Evolutionary conservation across 2,888 invertebrate species (phyloP).

Genomic region (Cheilosia vernalis): DNA sequence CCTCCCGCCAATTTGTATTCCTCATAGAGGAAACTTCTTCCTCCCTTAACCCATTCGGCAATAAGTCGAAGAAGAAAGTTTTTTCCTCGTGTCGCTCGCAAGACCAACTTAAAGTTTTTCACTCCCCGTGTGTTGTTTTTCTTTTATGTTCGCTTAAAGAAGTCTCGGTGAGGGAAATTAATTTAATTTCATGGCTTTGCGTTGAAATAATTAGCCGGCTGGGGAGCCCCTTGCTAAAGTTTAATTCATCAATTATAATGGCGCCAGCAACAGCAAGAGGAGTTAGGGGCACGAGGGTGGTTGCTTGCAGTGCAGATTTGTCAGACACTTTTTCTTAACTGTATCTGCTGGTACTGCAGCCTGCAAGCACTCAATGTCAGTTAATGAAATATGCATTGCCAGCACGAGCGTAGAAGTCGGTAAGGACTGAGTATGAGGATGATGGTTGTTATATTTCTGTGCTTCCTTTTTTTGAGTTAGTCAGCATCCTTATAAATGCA

Average conservation of each 20-base stretch:
- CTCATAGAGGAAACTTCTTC: slow-evolving; percentile 20
- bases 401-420: neutral
- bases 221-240: slow-evolving; percentile 18
- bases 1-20: slow-evolving; percentile 36
- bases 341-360: neutral
- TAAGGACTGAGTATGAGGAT: too few species aligned
- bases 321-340: neutral
- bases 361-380: slow-evolving; percentile 1
- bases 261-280: neutral
- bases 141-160: slow-evolving; percentile 5
- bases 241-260: slow-evolving; percentile 53
- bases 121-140: neutral
- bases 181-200: slow-evolving; percentile 46
- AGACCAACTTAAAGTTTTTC: slow-evolving; percentile 15
- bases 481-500: too few species aligned
- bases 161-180: slow-evolving; percentile 29
- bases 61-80: slow-evolving; percentile 15
- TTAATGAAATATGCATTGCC: neutral
- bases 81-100: neutral
- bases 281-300: neutral
- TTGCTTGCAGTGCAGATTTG: neutral
- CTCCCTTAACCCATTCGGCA: slow-evolving; percentile 10
- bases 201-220: slow-evolving; percentile 50
- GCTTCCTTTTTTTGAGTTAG: too few species aligned
- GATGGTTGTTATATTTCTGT: too few species aligned